phyloP scores from a whole-genome alignment of 2,888 invertebrate species.

The Drosophila atripex region DNA sequence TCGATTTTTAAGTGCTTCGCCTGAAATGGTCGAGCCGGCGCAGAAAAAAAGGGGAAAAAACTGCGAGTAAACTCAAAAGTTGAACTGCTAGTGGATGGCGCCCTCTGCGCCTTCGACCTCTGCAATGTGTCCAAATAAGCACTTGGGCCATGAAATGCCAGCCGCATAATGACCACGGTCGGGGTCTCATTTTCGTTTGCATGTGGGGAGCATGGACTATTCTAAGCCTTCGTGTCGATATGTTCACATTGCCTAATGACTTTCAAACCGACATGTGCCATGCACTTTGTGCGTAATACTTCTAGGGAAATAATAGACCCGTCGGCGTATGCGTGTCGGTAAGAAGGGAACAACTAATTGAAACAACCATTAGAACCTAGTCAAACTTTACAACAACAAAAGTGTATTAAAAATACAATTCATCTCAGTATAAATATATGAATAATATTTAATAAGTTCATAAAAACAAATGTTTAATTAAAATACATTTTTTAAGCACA shows the following conservation, averaged over 20 bases:
- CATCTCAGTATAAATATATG: no score
- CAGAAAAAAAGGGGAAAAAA: conserved; percentile 21
- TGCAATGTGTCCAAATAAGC: conserved; percentile 57
- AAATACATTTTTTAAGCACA: no score
- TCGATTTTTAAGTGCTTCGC: conserved; percentile 76
- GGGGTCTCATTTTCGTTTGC: conserved; percentile 3
- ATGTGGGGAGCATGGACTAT: neutral
- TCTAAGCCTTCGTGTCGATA: conserved; percentile 4
- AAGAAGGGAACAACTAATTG: neutral
- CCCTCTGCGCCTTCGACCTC: conserved; percentile 9
- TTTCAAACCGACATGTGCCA: conserved; percentile 67
- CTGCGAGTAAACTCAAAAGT: conserved; percentile 44
- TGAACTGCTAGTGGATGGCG: conserved; percentile 51
- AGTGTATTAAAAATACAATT: neutral
- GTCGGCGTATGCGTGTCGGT: neutral
- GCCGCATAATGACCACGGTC: conserved; percentile 72
- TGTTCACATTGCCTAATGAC: conserved; percentile 56
- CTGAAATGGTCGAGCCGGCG: conserved; percentile 44
- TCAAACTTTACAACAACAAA: neutral
- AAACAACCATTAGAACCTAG: neutral
- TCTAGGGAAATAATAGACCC: conserved; percentile 71
- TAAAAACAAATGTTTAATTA: no score
- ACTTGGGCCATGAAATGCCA: conserved; percentile 73
- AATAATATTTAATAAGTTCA: no score
- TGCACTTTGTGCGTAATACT: conserved; percentile 76